Base-by-base conservation (phyloP, 2,888 invertebrate genomes). In the Tetrapedia diversipes region DNA sequence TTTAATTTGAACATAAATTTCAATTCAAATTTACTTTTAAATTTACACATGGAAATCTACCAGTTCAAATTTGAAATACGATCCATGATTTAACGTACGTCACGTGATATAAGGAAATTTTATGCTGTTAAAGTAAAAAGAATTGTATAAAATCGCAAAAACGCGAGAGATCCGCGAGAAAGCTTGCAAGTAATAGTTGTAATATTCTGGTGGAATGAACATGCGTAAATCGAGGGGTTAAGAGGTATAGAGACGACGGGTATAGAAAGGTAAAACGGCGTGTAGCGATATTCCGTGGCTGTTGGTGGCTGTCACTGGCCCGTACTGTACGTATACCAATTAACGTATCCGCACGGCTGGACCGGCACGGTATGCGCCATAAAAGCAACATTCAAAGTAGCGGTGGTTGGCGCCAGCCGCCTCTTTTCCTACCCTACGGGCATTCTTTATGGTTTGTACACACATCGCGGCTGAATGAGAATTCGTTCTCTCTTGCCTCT, bases 321-420 rank as follows among this genome's bases (percentile, higher is more conserved):
- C 34, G 49, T 65, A 74, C 77, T 74, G 78, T 74, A 72, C 79
- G 49, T 69, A 66, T 76, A 77, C 77, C 83, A 82, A 84, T 84
- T 84, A 84, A 80, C 78, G 80, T 82, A 74, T 75, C 73, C 70
- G 61, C 49, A 79, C 65, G 74, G 78, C 53, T 78, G 80, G 77
- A 76, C 72, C 77, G 83, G 81, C 83, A 83, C 83, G 83, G 83
- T 77, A 84, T 81, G 80, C 80, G 86, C 87, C 86, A 87, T 87
- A 88, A 89, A 87, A 86, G 87, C 84, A 85, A 84, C 87, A 86
- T 87, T 87, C 87, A 82, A 87, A 87, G 87, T 86, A 86, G 87
- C 86, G 83, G 81, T 82, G 82, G 80, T 82, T 86, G 89, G 89
- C 89, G 87, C 89, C 89, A 88, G 84, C 77, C 88, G 81, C 73